These are phyloP conservation scores for Holothuria scabra DNA, from an alignment of 53 echinoderm and acorn worm genomes.

Conservation along the genomic window DNA sequence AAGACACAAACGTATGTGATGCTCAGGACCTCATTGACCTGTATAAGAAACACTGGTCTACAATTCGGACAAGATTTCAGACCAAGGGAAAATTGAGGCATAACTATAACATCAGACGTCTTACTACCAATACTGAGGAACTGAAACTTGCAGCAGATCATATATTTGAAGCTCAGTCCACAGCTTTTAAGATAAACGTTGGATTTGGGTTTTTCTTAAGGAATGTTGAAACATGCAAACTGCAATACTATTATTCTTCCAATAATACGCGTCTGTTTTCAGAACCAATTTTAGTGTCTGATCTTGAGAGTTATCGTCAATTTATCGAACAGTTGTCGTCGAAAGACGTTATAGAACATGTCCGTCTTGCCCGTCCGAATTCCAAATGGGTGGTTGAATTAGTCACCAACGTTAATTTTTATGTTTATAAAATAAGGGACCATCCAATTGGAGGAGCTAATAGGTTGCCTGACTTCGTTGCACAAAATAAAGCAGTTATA, in stretches of 20 bases:
- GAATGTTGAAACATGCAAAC: conserved; percentile 45
- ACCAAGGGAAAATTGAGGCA: conserved; percentile 18
- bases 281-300: no score
- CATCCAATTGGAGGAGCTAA: conserved; percentile 30
- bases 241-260: conserved; percentile 13
- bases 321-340: no score
- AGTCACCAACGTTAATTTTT: conserved; percentile 51
- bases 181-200: conserved; percentile 38
- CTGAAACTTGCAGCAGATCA: not conserved
- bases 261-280: no score
- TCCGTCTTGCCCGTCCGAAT: conserved; percentile 25
- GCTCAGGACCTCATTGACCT: not conserved
- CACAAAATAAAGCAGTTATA: conserved; percentile 16
- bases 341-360: no score
- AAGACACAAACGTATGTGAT: not conserved
- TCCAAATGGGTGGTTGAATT: conserved; percentile 57
- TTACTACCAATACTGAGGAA: conserved; percentile 3
- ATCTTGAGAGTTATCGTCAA: no score
- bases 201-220: conserved; percentile 44
- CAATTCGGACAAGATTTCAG: conserved; percentile 22
- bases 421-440: conserved; percentile 21
- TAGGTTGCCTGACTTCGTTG: not conserved
- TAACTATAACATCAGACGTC: conserved; percentile 34
- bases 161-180: conserved; percentile 37
- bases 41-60: conserved; percentile 21